Base-by-base conservation (phyloP, 2,113 vertebrate species). In the Pelmatolapia mariae region DNA sequence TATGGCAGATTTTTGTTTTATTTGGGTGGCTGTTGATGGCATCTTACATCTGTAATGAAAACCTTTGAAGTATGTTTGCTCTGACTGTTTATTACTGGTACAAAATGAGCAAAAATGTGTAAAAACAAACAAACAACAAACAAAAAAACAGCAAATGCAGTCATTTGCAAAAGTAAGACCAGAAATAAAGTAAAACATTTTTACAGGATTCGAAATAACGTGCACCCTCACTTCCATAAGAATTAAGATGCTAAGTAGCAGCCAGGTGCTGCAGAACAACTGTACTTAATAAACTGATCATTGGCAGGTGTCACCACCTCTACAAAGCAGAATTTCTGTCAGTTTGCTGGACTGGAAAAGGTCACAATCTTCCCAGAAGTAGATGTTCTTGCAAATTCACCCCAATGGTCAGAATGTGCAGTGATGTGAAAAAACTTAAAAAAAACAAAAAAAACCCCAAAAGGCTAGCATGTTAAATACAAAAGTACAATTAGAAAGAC, bases 11-110 rank as follows among this genome's bases (percentile, higher is more conserved):
- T 88, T 85, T 43, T 31, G 18, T 80, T 84, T 68, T 15, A 26
- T 26, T 73, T 31, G 76, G 59, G 71, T n/a, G 52, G 24, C 63
- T 86, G 66, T 63, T 66, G 56, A 47, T 24, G 16, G 18, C 47
- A 19, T 80, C 56, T 79, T 59, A 68, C 45, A 52, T 81, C 68
- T 90, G 76, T 24, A 81, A 89, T 71, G 26, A 45, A 86, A 83
- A 88, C 79, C 26, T 94, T 91, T 94, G 91, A 96, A 84, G 81
- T 54, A 4, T 50, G 7, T 31, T 78, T 78, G 43, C 26, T 4
- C 26, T 31, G 26, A 52, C 2, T 31, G 10, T 31, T 31, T 78
- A 76, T 47, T 50, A 12, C 45, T 19, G 26, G 24, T 47, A 47
- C 29, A 85, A 89, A 73, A 53, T 10, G 3, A 36, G 6, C 31